A percentile compares a stretch with the other conserved stretches of the same genome.
phyloP scores from a whole-genome alignment of 2,113 vertebrate genomes.

The Gallinago undulata region DNA sequence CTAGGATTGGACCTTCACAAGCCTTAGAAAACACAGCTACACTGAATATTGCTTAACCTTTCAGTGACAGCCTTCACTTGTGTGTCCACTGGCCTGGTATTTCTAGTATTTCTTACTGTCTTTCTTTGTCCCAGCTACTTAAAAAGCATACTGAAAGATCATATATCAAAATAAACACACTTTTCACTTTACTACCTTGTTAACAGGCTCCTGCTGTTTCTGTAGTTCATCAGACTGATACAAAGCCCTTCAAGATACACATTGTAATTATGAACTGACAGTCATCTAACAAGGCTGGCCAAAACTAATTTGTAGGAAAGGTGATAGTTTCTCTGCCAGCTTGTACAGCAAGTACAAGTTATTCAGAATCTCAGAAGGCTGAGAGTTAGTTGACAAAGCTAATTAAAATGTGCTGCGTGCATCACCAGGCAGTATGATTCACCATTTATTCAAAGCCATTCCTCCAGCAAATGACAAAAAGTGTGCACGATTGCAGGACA shows the following conservation, averaged over 20 bases:
- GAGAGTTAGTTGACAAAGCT: background rate
- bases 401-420: background rate
- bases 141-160: background rate
- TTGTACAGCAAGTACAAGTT: background rate
- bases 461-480: background rate
- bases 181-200: background rate
- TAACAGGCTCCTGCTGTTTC: background rate
- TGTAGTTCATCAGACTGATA: background rate
- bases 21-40: background rate
- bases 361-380: background rate
- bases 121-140: background rate
- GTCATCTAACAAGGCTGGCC: background rate
- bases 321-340: background rate
- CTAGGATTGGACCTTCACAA: background rate
- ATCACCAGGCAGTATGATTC: background rate
- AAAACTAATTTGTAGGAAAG: background rate
- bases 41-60: background rate
- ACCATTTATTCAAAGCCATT: background rate
- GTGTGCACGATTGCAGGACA: rapidly evolving
- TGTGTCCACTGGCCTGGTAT: background rate
- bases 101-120: background rate
- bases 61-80: background rate
- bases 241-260: background rate
- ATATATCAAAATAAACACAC: background rate
- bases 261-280: background rate